Percentiles rank a stretch among this genome's conserved stretches.
Evolutionary conservation across 1,140 invertebrate genomes (phyloP).

Genomic region (Drosophila repleta): DNA sequence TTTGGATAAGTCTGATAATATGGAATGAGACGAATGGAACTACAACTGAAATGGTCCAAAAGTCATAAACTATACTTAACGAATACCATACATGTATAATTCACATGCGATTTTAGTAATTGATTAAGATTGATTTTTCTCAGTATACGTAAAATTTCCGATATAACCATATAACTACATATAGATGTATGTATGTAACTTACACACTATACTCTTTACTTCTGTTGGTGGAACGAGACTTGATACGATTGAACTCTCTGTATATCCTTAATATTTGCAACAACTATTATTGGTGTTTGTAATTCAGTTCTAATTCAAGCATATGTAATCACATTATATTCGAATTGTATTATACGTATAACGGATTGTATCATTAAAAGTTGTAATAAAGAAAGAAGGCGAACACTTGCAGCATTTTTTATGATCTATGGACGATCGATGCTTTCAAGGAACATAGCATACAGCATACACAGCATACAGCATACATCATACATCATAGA

Average conservation of each 20-base stretch:
- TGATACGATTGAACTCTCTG: constrained; percentile 2
- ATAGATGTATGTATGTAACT: constrained; percentile 10
- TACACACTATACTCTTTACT: neutral
- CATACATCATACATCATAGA: too few relatives aligned
- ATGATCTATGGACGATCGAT: too few relatives aligned
- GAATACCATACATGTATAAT: constrained; percentile 30
- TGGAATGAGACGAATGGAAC: constrained; percentile 27
- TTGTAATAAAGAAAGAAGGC: constrained; percentile 66
- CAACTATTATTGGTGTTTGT: constrained; percentile 4
- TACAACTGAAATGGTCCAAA: constrained; percentile 74
- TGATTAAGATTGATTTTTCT: constrained; percentile 1
- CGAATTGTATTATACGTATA: constrained; percentile 60
- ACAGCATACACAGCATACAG: too few relatives aligned
- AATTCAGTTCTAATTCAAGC: constrained; percentile 23
- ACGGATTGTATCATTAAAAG: constrained; percentile 51
- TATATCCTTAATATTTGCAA: constrained; percentile 17
- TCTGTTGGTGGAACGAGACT: constrained; percentile 10
- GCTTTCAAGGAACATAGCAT: too few relatives aligned
- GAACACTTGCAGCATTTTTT: constrained; percentile 26
- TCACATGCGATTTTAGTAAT: neutral
- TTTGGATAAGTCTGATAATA: constrained; percentile 69
- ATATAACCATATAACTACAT: neutral
- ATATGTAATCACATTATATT: constrained; percentile 37
- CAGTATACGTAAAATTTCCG: constrained; percentile 9
- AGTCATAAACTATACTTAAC: constrained; percentile 59